A percentile compares a stretch with the other conserved stretches of the same genome.
Evolutionary conservation across 2,888 invertebrate genomes (phyloP).

Genomic region (Xanthostigma xanthostigma): DNA sequence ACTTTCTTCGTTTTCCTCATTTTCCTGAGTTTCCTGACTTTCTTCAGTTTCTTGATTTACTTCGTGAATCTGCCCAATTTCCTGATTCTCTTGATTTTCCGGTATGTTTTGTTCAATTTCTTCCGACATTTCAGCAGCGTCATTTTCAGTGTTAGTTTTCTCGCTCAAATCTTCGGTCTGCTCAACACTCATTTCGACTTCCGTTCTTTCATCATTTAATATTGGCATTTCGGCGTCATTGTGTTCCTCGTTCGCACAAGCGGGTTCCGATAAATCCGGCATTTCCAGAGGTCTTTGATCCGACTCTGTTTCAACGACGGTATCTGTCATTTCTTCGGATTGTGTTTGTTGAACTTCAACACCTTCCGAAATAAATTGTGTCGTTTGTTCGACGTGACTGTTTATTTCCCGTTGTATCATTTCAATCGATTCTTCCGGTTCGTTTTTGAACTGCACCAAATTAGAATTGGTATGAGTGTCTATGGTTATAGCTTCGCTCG

Average conservation of each 20-base stretch:
- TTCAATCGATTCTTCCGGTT: conserved; percentile 24
- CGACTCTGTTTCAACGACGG: not conserved
- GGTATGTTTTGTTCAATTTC: conserved; percentile 1
- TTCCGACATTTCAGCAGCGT: conserved; percentile 1
- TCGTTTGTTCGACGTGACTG: conserved; percentile 14
- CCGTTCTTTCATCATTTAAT: not conserved
- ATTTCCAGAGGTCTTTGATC: not conserved
- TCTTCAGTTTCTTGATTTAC: not conserved
- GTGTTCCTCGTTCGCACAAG: not conserved
- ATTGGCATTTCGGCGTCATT: not conserved
- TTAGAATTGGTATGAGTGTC: conserved; percentile 15
- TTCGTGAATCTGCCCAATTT: conserved; percentile 2
- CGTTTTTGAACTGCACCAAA: not conserved
- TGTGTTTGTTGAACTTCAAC: not conserved
- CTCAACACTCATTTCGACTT: conserved; percentile 4
- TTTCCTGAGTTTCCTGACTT: not conserved
- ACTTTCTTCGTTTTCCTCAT: conserved; percentile 4
- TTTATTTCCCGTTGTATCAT: conserved; percentile 28
- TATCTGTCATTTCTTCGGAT: not conserved
- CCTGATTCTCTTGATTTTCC: not conserved
- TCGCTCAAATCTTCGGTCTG: not conserved
- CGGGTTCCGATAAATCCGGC: not conserved
- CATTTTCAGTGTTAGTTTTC: not conserved
- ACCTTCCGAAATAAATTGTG: not conserved
- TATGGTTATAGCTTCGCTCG: not conserved